These are phyloP conservation scores for Cyrtodaria siliqua DNA, from an alignment of 2,888 invertebrate species.

Conservation along the genomic window DNA sequence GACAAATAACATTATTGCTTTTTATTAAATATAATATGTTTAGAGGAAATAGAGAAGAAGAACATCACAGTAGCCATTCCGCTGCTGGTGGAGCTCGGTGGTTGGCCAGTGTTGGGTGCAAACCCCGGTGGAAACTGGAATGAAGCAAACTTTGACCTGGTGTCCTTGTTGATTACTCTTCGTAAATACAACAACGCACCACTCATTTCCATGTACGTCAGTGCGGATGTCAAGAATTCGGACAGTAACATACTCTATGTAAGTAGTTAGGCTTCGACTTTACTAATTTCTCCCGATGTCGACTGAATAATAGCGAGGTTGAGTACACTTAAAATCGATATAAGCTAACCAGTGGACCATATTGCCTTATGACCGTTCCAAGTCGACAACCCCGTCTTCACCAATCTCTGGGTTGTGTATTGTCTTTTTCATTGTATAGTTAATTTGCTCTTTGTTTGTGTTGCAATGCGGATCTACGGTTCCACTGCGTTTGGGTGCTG, in stretches of 20 bases:
- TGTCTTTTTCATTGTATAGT: no score
- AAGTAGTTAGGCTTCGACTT: slow-evolving; percentile 53
- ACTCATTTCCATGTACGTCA: slow-evolving; percentile 87
- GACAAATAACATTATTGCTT: no score
- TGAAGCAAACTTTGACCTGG: slow-evolving; percentile 85
- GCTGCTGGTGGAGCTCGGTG: slow-evolving; percentile 90
- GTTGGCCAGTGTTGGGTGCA: slow-evolving; percentile 91
- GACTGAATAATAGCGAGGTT: no score
- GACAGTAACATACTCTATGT: slow-evolving; percentile 95
- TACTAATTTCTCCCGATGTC: neutral
- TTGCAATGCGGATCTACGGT: no score
- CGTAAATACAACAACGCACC: slow-evolving; percentile 90
- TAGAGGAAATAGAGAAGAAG: slow-evolving; percentile 90
- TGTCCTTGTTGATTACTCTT: slow-evolving; percentile 87
- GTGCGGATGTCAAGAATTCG: slow-evolving; percentile 96
- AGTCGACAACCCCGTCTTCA: no score
- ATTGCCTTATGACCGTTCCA: no score
- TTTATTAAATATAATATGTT: no score
- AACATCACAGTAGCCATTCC: slow-evolving; percentile 85
- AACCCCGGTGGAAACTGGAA: slow-evolving; percentile 88
- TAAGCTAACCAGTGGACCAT: no score
- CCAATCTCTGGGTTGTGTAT: no score
- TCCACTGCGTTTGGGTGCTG: no score
- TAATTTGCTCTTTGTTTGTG: no score
- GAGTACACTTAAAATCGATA: no score